Conservation (phyloP, 2,113 vertebrate genomes). For the Pedetes capensis region DNA sequence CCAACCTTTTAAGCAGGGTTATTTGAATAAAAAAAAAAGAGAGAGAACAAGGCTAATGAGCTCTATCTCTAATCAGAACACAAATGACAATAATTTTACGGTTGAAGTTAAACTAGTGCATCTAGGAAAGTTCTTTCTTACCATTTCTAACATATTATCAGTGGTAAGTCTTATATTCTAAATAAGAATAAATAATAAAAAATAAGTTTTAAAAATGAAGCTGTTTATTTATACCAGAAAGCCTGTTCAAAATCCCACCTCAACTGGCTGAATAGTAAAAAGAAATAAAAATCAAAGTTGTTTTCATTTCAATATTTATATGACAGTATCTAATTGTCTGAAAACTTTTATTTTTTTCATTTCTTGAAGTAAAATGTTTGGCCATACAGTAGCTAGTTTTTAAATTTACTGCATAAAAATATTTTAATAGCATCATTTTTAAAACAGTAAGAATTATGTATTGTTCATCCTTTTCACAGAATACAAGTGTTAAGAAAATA, state of each 20-base stretch:
- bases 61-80: neutral
- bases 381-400: neutral
- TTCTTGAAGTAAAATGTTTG: neutral
- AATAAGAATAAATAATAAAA: neutral
- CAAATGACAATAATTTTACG: neutral
- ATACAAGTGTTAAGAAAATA: neutral
- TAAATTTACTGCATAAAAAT: neutral
- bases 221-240: neutral
- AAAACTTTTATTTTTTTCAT: neutral
- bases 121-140: neutral
- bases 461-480: neutral
- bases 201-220: neutral
- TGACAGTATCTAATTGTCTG: neutral
- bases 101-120: neutral
- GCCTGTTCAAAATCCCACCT: neutral
- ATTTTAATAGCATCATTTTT: neutral
- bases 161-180: neutral
- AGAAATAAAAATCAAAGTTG: neutral
- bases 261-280: neutral
- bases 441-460: neutral
- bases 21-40: conserved; percentile 19
- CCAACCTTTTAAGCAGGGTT: neutral
- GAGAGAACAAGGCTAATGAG: neutral
- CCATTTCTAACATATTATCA: neutral
- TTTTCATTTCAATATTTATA: neutral